A percentile compares a stretch with the other conserved stretches of the same genome.
Evolutionary conservation across 2,797 vertebrate genomes (phyloP).

Genomic region (Schizothorax lantsangensis): DNA sequence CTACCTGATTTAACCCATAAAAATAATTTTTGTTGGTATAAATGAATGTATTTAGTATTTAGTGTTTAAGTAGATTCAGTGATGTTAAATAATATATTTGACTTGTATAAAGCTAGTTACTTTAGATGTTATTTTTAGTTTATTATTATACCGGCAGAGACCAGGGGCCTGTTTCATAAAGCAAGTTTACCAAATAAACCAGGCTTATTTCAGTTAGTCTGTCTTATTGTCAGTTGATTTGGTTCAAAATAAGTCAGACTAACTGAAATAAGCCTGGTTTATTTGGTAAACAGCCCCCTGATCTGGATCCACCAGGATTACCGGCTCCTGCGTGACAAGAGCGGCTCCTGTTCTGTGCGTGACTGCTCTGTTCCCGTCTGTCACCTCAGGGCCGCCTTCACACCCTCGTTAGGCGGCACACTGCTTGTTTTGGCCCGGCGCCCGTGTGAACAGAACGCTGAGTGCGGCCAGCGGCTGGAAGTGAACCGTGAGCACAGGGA

Average conservation of each 20-base stretch:
- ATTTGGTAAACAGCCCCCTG: too few species aligned
- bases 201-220: too few species aligned
- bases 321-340: conserved; percentile 76
- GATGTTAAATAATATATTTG: background rate
- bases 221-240: too few species aligned
- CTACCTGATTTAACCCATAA: background rate
- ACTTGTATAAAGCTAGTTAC: background rate
- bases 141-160: background rate
- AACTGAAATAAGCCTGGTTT: too few species aligned
- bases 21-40: background rate
- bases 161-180: too few species aligned
- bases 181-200: too few species aligned
- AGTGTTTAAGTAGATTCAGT: background rate
- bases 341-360: conserved; percentile 78
- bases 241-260: too few species aligned
- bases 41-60: background rate
- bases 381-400: conserved; percentile 72
- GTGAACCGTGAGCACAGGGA: conserved; percentile 60
- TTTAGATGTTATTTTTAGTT: background rate
- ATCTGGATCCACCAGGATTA: too few species aligned
- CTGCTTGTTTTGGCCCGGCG: conserved; percentile 75
- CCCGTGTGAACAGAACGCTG: conserved; percentile 75
- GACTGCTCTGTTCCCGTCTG: conserved; percentile 78
- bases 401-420: conserved; percentile 76
- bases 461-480: conserved; percentile 58